Conservation (phyloP, 2,888 invertebrate genomes). For the Dryobota labecula region DNA sequence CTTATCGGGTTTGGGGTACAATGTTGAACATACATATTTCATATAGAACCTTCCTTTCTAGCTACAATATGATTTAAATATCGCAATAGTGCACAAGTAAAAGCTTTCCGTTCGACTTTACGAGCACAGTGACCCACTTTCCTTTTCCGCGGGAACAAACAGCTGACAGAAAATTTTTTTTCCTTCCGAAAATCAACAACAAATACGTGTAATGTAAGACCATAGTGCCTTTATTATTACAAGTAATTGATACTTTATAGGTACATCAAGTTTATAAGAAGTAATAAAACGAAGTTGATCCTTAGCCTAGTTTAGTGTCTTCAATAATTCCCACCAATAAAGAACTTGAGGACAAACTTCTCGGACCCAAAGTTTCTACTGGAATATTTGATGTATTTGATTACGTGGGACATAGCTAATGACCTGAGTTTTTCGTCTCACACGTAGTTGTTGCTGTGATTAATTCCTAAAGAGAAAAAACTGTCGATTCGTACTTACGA, state of each 20-base stretch:
- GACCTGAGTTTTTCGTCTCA: conserved; percentile 29
- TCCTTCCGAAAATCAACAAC: conserved; percentile 34
- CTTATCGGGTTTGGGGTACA: conserved; percentile 29
- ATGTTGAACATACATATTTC: not conserved
- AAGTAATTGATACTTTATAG: conserved; percentile 46
- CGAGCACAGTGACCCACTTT: conserved; percentile 52
- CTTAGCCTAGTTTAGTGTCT: conserved; percentile 37
- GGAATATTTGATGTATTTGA: conserved; percentile 58
- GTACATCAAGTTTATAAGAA: conserved; percentile 39
- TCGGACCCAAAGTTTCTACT: conserved; percentile 38
- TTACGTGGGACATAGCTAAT: conserved; percentile 31
- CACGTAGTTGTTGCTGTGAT: conserved; percentile 37
- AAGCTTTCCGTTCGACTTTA: conserved; percentile 31
- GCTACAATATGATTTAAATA: conserved; percentile 54
- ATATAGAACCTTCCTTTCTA: conserved; percentile 7
- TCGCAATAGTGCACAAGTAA: conserved; percentile 55
- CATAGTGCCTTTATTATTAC: conserved; percentile 26
- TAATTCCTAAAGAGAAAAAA: conserved; percentile 35
- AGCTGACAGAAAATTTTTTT: conserved; percentile 47
- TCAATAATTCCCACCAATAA: conserved; percentile 57
- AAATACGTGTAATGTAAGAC: conserved; percentile 35
- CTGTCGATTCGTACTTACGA: conserved; percentile 5
- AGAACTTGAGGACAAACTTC: conserved; percentile 49
- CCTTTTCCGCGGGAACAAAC: conserved; percentile 34
- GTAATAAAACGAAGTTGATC: conserved; percentile 47